These are phyloP conservation scores for Cheilosia urbana DNA, from an alignment of 2,888 invertebrate genomes.

Conservation along the genomic window DNA sequence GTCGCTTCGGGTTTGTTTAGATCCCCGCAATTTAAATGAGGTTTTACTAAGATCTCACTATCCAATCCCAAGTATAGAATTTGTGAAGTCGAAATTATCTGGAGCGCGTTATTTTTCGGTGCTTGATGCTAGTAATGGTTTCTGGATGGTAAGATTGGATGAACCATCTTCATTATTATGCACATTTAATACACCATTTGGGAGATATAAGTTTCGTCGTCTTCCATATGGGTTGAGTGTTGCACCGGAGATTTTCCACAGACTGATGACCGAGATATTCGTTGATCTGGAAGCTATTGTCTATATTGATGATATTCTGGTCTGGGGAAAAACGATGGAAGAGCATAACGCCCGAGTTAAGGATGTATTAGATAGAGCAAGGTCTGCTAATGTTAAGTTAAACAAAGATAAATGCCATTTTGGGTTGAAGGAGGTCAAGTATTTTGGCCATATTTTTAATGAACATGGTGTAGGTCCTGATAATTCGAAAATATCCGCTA, in stretches of 20 bases:
- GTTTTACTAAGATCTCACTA: slow-evolving; percentile 52
- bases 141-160: slow-evolving; percentile 72
- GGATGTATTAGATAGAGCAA: slow-evolving; percentile 38
- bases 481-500: background rate
- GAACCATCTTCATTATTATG: slow-evolving; percentile 71
- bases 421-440: slow-evolving; percentile 36
- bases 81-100: slow-evolving; percentile 27
- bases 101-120: slow-evolving; percentile 37
- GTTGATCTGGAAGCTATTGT: slow-evolving; percentile 42
- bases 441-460: slow-evolving; percentile 49
- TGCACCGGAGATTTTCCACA: slow-evolving; percentile 58
- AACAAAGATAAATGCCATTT: slow-evolving; percentile 44
- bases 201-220: slow-evolving; percentile 60
- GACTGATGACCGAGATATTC: slow-evolving; percentile 40
- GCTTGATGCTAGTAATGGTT: slow-evolving; percentile 60
- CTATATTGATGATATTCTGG: slow-evolving; percentile 51
- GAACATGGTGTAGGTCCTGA: slow-evolving; percentile 37
- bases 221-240: slow-evolving; percentile 54
- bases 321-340: slow-evolving; percentile 32
- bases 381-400: slow-evolving; percentile 44
- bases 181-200: slow-evolving; percentile 75
- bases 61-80: slow-evolving; percentile 45
- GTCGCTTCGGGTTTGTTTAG: slow-evolving; percentile 61
- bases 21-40: slow-evolving; percentile 66
- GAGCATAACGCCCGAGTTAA: slow-evolving; percentile 36